Base-by-base conservation (phyloP, 1,140 invertebrate species). In the Platorchestia sp. region DNA sequence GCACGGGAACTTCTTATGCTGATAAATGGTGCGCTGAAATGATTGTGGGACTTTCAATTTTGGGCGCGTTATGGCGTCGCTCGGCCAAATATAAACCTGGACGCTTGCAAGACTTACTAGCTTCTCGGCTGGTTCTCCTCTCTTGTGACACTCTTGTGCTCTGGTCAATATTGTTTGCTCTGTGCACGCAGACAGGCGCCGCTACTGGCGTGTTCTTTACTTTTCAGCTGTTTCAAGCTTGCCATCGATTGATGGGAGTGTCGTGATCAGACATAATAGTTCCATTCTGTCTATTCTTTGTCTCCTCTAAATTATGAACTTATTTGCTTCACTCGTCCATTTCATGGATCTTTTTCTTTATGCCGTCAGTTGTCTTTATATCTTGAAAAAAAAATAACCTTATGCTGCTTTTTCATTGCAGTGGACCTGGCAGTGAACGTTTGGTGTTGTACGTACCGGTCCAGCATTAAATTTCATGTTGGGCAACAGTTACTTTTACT, bases 1-100 rank as follows among this genome's bases (percentile, higher is more conserved):
- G 91, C 91, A 47, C 91, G 43, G 91, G 91, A 93, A 93, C 91
- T 93, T 93, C 91, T 93, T 93, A 93, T 93, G 91, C 40, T 47
- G 91, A 93, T 93, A 93, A 93, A 93, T 47, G 91, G 91, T 40
- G 45, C 91, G 43, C 91, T 47, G 41, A 93, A 93, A 93, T 93
- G 41, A 93, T 93, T 93, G 91, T 93, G 45, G 91, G 91, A 45
- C 41, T 93, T 93, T 93, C 91, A 93, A 93, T 93, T 93, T 93
- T n/a, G 91, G 91, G 7, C 41, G 91, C 91, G 91, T 93, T 93
- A 93, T 93, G 91, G 42, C 87, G 87, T 44, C 87, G 87, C 87
- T 89, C 41, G 5, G 43, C n/a, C 36, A 19, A 22, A 42, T 27
- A 89, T 89, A 89, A 89, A 41, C 87, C 43, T 89, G 41, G 43